Evolutionary conservation across 2,888 invertebrate genomes (phyloP), one percentile per base, ranked within the genome.

Genomic region (Meandrusa payeni): DNA sequence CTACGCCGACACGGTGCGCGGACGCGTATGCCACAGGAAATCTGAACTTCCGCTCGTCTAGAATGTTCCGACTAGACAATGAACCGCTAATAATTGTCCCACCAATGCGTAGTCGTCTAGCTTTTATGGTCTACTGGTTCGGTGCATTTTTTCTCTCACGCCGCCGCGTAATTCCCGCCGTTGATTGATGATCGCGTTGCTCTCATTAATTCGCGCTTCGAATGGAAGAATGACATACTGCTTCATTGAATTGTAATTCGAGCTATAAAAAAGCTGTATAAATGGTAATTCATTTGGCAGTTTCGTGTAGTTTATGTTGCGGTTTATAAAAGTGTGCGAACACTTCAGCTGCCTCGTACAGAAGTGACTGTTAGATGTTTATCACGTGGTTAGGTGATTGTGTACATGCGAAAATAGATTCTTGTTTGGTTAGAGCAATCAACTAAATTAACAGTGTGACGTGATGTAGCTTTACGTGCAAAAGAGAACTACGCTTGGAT

Each of bases 41-140:
- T 79, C 83, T 78, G 58, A 59, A 76, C 85, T 79, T 85, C 86
- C 86, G 83, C 46, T 64, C 71, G 77, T 75, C 79, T 85, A 82
- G 80, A 76, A 80, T 80, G 69, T 82, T 81, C 71, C 76, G 64
- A 74, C 77, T 74, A 77, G 73, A 81, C 78, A 69, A 76, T 80
- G 72, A 73, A 65, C 70, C 59, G 64, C 65, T 75, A 76, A 74
- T 72, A 72, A 69, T 73, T 38, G 74, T 75, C 54, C 65, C 66
- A 63, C 51, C 57, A 63, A 71, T 73, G 70, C 70, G 69, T 71
- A 65, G 51, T 51, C 55, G 54, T 63, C 64, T 53, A 61, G 68
- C 72, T 61, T 70, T 70, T 74, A 79, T 65, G 78, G 75, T 80
- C 80, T 71, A 72, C 55, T 72, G 71, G 59, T 59, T 59, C 57